phyloP scores from a whole-genome alignment of 1,140 invertebrate species.

The Littorina saxatilis region DNA sequence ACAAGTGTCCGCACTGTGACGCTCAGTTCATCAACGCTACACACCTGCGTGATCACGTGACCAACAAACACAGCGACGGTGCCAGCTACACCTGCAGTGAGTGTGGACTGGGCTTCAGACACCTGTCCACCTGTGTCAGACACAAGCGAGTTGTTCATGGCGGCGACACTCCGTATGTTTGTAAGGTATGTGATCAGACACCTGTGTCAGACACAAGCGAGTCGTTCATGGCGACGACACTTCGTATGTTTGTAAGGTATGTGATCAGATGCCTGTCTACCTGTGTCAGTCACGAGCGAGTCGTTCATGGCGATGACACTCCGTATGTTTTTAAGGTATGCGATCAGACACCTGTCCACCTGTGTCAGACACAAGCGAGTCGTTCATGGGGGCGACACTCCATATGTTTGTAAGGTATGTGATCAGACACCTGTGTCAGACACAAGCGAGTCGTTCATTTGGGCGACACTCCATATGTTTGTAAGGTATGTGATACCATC shows the following conservation, averaged over 20 bases:
- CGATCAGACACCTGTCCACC: slow-evolving; percentile 10
- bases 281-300: too few relatives aligned
- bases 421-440: too few relatives aligned
- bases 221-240: too few relatives aligned
- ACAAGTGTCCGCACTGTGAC: slow-evolving; percentile 11
- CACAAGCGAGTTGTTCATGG: slow-evolving; percentile 9
- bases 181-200: slow-evolving; percentile 10
- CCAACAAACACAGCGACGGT: slow-evolving; percentile 1
- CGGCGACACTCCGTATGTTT: slow-evolving; percentile 1
- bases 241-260: too few relatives aligned
- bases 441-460: too few relatives aligned
- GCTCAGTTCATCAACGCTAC: slow-evolving; percentile 22
- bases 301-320: too few relatives aligned
- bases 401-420: slow-evolving; percentile 10
- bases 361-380: slow-evolving; percentile 11
- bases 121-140: slow-evolving; percentile 16
- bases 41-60: slow-evolving; percentile 3
- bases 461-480: too few relatives aligned
- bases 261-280: too few relatives aligned
- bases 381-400: not conserved
- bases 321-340: too few relatives aligned
- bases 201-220: too few relatives aligned
- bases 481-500: too few relatives aligned
- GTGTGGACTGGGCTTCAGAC: not conserved
- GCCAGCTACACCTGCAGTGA: not conserved